These are phyloP conservation scores for Eriocheir sinensis DNA, from an alignment of 1,140 invertebrate species.

Conservation along the genomic window DNA sequence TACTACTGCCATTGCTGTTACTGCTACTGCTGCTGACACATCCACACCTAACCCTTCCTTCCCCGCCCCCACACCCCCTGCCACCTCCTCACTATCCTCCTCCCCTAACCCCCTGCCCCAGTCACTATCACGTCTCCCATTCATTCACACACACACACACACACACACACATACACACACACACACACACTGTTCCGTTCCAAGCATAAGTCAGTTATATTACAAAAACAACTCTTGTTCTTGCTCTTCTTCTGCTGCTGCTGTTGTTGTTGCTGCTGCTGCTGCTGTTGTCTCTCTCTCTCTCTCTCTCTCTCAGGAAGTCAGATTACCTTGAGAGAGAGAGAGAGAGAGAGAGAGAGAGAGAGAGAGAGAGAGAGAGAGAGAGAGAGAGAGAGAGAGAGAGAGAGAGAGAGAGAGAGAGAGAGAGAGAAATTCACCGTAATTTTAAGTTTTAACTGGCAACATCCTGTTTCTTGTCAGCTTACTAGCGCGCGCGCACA, in stretches of 20 bases:
- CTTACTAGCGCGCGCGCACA: background rate
- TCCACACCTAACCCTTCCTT: background rate
- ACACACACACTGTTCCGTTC: too few relatives aligned
- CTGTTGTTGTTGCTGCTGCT: background rate
- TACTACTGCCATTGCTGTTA: constrained; percentile 51
- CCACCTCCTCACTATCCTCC: background rate
- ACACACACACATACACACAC: too few relatives aligned
- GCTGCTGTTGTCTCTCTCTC: background rate
- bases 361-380: background rate
- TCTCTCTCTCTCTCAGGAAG: background rate
- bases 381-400: background rate
- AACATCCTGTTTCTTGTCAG: background rate
- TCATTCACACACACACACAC: too few relatives aligned
- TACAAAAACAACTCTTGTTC: background rate
- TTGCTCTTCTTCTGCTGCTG: background rate
- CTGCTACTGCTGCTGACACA: background rate
- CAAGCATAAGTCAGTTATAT: background rate
- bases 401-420: constrained; percentile 22
- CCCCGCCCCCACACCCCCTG: background rate
- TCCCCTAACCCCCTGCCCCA: background rate
- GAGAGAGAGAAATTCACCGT: constrained; percentile 12
- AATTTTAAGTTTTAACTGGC: background rate
- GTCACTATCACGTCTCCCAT: background rate
- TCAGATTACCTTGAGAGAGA: background rate
- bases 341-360: constrained; percentile 16